Conservation (phyloP, 2,797 vertebrate species). For the Thaleichthys pacificus region DNA sequence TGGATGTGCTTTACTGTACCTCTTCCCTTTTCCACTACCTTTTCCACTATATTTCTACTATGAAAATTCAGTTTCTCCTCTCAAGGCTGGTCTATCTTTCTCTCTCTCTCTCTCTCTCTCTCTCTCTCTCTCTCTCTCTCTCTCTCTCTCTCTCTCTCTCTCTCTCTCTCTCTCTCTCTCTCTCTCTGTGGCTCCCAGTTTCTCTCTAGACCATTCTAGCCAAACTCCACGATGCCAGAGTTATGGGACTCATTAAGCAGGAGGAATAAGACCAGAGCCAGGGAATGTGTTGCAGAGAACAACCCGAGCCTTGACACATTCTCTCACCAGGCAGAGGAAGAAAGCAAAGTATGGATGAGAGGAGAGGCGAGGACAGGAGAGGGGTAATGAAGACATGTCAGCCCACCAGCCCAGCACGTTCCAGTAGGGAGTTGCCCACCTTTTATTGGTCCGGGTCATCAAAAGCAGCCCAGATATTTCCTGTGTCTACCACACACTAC, state of each 20-base stretch:
- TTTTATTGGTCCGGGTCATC: conserved; percentile 51
- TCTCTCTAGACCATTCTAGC: conserved; percentile 14
- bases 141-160: conserved; percentile 16
- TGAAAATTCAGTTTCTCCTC: too few relatives aligned
- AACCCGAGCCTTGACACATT: conserved; percentile 22
- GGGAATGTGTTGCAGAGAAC: conserved; percentile 33
- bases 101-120: conserved; percentile 17
- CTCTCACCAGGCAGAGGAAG: conserved; percentile 26
- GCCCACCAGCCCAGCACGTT: conserved; percentile 37
- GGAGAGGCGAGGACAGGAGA: not conserved
- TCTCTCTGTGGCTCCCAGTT: conserved; percentile 36
- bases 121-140: conserved; percentile 12
- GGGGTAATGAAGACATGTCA: not conserved
- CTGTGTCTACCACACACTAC: conserved; percentile 54
- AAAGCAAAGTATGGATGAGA: not conserved
- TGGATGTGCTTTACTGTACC: too few relatives aligned
- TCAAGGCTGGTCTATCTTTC: not conserved
- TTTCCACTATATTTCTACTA: too few relatives aligned
- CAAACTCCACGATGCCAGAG: conserved; percentile 37
- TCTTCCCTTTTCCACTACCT: too few relatives aligned
- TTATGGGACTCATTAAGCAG: conserved; percentile 50
- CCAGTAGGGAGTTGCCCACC: conserved; percentile 57
- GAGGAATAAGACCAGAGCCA: conserved; percentile 35
- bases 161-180: conserved; percentile 14
- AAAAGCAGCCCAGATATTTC: conserved; percentile 65